A percentile compares a stretch with the other conserved stretches of the same genome.
Conservation (phyloP, 2,888 invertebrate species). For the Orthosia gracilis region DNA sequence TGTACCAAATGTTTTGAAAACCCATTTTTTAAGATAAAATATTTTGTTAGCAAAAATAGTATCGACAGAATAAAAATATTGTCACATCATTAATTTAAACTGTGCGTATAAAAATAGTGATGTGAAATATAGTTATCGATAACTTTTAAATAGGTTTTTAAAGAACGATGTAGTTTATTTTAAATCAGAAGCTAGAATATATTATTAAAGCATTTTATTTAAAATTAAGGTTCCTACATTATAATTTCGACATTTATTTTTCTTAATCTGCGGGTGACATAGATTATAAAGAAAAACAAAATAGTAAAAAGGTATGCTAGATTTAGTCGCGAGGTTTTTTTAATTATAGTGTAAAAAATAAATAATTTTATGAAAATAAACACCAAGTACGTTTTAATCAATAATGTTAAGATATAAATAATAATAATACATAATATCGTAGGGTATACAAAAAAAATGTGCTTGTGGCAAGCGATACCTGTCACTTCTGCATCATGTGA, state of each 20-base stretch:
- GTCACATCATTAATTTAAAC: constrained; percentile 44
- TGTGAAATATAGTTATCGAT: constrained; percentile 42
- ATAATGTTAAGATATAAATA: constrained; percentile 73
- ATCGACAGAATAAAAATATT: constrained; percentile 37
- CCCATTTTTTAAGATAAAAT: constrained; percentile 11
- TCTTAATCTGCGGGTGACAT: constrained; percentile 60
- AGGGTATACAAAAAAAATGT: constrained; percentile 39
- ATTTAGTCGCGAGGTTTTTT: constrained; percentile 61
- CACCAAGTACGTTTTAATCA: constrained; percentile 87
- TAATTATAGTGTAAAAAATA: constrained; percentile 72
- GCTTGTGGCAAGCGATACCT: constrained; percentile 32
- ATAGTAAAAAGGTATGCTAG: constrained; percentile 66
- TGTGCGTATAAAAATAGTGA: constrained; percentile 35
- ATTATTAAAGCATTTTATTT: constrained; percentile 44
- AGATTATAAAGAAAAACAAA: constrained; percentile 54
- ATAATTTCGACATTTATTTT: constrained; percentile 57
- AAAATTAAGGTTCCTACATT: constrained; percentile 51
- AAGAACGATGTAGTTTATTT: constrained; percentile 40
- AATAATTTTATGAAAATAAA: constrained; percentile 84
- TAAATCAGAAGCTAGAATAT: constrained; percentile 46
- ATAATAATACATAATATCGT: constrained; percentile 68
- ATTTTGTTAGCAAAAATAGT: constrained; percentile 18
- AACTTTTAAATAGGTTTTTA: constrained; percentile 28
- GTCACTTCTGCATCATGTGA: constrained; percentile 36
- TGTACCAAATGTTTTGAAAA: constrained; percentile 33